These are phyloP conservation scores for Brachyrhaphis roseni DNA, from an alignment of 2,797 vertebrate species.

Conservation along the genomic window DNA sequence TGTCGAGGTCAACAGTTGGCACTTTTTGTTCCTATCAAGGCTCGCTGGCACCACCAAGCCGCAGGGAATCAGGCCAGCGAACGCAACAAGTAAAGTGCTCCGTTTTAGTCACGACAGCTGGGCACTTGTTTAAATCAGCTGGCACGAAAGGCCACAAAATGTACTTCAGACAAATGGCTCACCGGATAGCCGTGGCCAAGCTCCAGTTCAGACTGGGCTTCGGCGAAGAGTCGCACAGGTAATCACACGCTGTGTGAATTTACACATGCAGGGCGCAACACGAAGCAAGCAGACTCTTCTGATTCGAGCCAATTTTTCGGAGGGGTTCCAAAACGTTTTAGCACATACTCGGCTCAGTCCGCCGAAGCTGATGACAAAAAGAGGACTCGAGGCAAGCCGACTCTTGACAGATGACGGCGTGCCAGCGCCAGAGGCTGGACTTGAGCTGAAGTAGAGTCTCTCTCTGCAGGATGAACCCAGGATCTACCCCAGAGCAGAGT, in stretches of 20 bases:
- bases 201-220: constrained; percentile 32
- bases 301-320: constrained; percentile 57
- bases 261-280: constrained; percentile 18
- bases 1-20: constrained; percentile 22
- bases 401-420: constrained; percentile 57
- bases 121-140: constrained; percentile 50
- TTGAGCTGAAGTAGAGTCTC: constrained; percentile 48
- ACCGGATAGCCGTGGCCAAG: constrained; percentile 30
- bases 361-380: constrained; percentile 50
- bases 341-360: constrained; percentile 56
- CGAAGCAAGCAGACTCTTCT: constrained; percentile 41
- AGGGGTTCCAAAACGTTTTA: constrained; percentile 59
- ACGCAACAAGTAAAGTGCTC: constrained; percentile 51
- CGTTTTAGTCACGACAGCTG: constrained; percentile 42
- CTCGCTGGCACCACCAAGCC: constrained; percentile 32
- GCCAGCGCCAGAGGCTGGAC: constrained; percentile 64
- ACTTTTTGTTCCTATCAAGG: constrained; percentile 29
- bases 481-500: constrained; percentile 38
- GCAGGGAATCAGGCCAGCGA: constrained; percentile 37
- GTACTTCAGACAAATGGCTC: constrained; percentile 43
- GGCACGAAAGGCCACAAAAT: constrained; percentile 41
- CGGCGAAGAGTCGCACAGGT: constrained; percentile 18
- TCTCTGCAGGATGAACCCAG: constrained; percentile 47
- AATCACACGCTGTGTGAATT: constrained; percentile 19
- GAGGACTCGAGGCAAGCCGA: constrained; percentile 52